phyloP scores from a whole-genome alignment of 1,140 invertebrate genomes.

The Chrysomallon squamiferum region DNA sequence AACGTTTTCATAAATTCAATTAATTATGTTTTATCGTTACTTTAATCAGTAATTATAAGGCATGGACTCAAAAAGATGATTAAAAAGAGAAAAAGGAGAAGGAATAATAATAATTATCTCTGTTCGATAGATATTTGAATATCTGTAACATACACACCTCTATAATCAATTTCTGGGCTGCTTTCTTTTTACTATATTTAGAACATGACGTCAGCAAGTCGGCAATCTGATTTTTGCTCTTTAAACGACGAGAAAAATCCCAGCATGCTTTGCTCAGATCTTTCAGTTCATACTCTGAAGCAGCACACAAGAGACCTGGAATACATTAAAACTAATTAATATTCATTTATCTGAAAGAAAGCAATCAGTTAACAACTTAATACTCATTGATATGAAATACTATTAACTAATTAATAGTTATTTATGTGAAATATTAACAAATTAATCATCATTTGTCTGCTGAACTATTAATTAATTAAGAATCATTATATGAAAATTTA shows the following conservation, averaged over 20 bases:
- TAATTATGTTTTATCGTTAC: too few relatives aligned
- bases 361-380: not conserved
- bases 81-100: not conserved
- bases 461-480: too few relatives aligned
- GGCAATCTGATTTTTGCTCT: not conserved
- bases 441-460: too few relatives aligned
- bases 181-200: not conserved
- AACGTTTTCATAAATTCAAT: too few relatives aligned
- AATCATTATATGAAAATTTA: too few relatives aligned
- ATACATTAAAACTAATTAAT: not conserved
- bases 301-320: slow-evolving; percentile 4
- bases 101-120: not conserved
- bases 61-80: not conserved
- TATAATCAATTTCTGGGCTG: not conserved
- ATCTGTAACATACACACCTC: not conserved
- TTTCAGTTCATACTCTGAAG: not conserved
- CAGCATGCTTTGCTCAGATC: not conserved
- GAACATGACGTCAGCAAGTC: not conserved
- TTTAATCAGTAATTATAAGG: too few relatives aligned
- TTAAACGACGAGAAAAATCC: not conserved
- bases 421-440: too few relatives aligned
- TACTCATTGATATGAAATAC: not conserved
- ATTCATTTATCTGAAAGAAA: not conserved
- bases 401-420: not conserved
- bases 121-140: too few relatives aligned